phyloP scores from a whole-genome alignment of 2,113 vertebrate genomes.

The Ptilonorhynchus violaceus region DNA sequence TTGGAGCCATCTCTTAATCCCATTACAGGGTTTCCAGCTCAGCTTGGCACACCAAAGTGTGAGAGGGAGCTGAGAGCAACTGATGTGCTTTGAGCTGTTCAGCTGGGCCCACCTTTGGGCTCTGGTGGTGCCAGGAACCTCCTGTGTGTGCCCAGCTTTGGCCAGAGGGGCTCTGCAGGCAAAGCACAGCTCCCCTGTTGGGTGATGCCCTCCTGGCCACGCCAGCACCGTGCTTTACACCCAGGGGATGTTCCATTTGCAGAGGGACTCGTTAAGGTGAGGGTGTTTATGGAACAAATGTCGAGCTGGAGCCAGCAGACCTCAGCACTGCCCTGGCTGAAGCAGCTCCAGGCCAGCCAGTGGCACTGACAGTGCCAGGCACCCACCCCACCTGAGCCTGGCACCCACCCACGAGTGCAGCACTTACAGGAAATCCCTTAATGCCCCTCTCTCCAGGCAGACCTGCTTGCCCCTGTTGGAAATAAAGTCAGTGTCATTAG shows the following conservation, averaged over 20 bases:
- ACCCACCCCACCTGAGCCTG: not conserved
- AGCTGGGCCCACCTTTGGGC: not conserved
- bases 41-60: not conserved
- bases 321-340: not conserved
- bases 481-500: conserved; percentile 60
- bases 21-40: not conserved
- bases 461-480: conserved; percentile 78
- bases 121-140: not conserved
- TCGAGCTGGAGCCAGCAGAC: not conserved
- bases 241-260: not conserved
- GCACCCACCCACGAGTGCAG: not conserved
- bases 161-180: not conserved
- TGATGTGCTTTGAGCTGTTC: not conserved
- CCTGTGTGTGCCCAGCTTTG: not conserved
- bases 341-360: not conserved
- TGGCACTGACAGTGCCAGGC: not conserved
- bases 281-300: not conserved
- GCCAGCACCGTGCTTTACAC: not conserved
- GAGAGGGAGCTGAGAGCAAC: not conserved
- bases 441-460: conserved; percentile 69
- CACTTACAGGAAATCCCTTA: conserved; percentile 82
- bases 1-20: not conserved
- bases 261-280: not conserved
- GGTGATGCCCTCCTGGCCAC: rapidly evolving
- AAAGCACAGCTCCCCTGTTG: not conserved